Conservation (phyloP, 2,797 vertebrate genomes). For the Calcarius lapponicus region DNA sequence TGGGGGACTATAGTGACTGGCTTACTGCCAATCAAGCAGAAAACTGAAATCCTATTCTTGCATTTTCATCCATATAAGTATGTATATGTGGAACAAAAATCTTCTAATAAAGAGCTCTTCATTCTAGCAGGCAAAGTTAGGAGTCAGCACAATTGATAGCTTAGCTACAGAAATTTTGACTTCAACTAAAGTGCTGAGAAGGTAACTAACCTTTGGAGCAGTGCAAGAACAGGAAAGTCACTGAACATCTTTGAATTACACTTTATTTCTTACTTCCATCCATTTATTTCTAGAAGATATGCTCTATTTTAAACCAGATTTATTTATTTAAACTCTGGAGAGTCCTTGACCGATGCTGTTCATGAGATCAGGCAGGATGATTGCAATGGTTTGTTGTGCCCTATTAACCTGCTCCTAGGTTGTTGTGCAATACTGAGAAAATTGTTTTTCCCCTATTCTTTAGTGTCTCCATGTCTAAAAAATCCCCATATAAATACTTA, state of each 20-base stretch:
- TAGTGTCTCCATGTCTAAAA: background rate
- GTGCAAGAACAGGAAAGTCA: background rate
- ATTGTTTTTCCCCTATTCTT: background rate
- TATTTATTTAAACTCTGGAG: background rate
- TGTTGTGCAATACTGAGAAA: background rate
- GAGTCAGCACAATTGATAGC: background rate
- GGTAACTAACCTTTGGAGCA: background rate
- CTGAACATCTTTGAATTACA: background rate
- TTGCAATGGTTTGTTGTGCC: background rate
- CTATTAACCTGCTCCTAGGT: background rate
- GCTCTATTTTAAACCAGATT: background rate
- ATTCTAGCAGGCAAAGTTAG: background rate
- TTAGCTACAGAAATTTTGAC: background rate
- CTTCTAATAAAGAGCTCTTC: background rate
- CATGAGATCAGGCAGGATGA: background rate
- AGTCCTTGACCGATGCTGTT: background rate
- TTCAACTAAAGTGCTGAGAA: background rate
- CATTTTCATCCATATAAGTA: slow-evolving; percentile 3
- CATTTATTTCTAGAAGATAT: background rate
- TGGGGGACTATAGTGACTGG: background rate
- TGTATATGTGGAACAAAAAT: background rate
- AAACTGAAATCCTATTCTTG: background rate
- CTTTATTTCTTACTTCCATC: background rate
- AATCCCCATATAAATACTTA: background rate
- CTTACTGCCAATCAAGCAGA: background rate